Conservation (phyloP, 2,113 vertebrate genomes). For the Oreotrochilus melanogaster region DNA sequence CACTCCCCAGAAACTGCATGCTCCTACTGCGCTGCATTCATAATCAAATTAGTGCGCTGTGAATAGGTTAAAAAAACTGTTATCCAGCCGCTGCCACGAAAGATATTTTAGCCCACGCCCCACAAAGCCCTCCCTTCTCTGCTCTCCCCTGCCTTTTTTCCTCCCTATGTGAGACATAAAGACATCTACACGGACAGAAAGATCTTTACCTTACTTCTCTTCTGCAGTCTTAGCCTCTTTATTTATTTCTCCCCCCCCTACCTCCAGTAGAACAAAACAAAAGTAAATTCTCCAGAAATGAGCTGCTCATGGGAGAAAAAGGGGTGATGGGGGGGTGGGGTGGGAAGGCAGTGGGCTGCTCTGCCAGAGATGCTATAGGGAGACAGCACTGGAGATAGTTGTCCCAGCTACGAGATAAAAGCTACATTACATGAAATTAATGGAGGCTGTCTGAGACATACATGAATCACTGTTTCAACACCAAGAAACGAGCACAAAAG, state of each 20-base stretch:
- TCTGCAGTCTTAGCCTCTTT: conserved; percentile 68
- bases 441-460: conserved; percentile 92
- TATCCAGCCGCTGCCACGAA: conserved; percentile 52
- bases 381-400: conserved; percentile 84
- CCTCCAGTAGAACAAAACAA: conserved; percentile 1
- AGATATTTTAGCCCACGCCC: conserved; percentile 68
- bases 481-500: conserved; percentile 89
- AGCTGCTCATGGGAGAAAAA: conserved; percentile 55
- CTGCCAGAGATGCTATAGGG: conserved; percentile 64
- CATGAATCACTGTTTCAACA: conserved; percentile 97
- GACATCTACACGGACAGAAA: conserved; percentile 28
- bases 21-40: conserved; percentile 77
- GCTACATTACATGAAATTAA: conserved; percentile 98
- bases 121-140: conserved; percentile 24
- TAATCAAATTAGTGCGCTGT: conserved; percentile 79
- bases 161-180: conserved; percentile 47
- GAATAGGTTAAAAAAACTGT: conserved; percentile 74
- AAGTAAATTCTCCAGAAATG: conserved; percentile 60
- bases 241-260: background rate
- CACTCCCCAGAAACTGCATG: conserved; percentile 56
- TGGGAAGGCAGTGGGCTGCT: conserved; percentile 30
- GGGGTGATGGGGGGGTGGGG: background rate
- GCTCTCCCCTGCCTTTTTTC: conserved; percentile 11
- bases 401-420: conserved; percentile 94
- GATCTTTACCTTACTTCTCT: conserved; percentile 46